These are phyloP conservation scores for Percina caprodes DNA, from an alignment of 2,113 vertebrate species.

Conservation along the genomic window DNA sequence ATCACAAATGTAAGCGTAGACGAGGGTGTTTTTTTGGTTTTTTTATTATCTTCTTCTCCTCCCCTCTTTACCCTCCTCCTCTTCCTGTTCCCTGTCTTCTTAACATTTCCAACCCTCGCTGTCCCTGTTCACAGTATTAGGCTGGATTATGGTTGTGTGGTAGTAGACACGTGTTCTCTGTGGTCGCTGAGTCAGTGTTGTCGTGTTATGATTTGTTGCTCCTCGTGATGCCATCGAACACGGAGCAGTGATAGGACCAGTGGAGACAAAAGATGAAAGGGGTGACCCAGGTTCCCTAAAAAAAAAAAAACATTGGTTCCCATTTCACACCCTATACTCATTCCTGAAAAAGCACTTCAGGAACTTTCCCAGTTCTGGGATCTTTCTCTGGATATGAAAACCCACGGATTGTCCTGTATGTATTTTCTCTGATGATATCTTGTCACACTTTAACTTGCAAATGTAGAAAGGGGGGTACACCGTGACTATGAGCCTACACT, in stretches of 20 bases:
- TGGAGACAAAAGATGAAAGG: conserved; percentile 70
- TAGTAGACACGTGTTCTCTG: conserved; percentile 79
- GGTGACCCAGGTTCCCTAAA: conserved; percentile 79
- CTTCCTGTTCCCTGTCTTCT: conserved; percentile 27
- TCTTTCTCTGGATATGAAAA: conserved; percentile 55
- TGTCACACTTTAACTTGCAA: conserved; percentile 37
- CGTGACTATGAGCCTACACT: conserved; percentile 20
- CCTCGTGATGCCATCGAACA: conserved; percentile 62
- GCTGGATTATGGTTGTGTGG: conserved; percentile 81
- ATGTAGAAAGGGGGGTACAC: conserved; percentile 37
- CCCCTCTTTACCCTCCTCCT: conserved; percentile 16
- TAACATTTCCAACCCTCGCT: conserved; percentile 32
- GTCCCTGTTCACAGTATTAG: conserved; percentile 79
- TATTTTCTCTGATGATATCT: conserved; percentile 57
- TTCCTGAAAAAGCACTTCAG: conserved; percentile 45
- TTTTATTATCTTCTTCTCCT: conserved; percentile 58
- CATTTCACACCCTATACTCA: conserved; percentile 44
- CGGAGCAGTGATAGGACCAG: conserved; percentile 55
- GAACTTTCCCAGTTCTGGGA: conserved; percentile 58
- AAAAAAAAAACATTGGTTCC: conserved; percentile 52
- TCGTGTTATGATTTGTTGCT: conserved; percentile 68
- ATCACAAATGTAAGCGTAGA: conserved; percentile 66
- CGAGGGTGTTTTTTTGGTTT: conserved; percentile 66
- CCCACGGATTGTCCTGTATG: conserved; percentile 60
- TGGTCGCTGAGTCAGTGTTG: conserved; percentile 70